These are phyloP conservation scores for Tympanoctomys barrerae DNA, from an alignment of 2,797 vertebrate genomes.

Conservation along the genomic window DNA sequence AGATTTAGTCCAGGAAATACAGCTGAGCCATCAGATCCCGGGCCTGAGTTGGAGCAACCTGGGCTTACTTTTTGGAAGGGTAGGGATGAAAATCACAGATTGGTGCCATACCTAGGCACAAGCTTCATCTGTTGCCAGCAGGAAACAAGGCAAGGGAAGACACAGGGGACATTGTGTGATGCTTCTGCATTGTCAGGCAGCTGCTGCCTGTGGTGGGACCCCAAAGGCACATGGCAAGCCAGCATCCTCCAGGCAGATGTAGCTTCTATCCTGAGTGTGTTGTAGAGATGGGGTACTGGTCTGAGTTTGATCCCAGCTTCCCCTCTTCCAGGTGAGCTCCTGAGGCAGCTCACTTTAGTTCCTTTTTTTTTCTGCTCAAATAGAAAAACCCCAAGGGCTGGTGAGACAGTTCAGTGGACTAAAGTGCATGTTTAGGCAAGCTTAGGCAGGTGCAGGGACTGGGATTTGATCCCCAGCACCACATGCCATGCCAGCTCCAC, in stretches of 20 bases:
- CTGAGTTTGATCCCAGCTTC: neutral
- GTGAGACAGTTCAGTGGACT: too few species aligned
- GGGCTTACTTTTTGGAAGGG: neutral
- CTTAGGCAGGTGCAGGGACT: too few species aligned
- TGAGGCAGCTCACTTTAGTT: neutral
- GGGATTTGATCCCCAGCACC: too few species aligned
- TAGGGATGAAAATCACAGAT: neutral
- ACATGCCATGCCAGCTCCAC: too few species aligned
- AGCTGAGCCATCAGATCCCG: rapidly evolving
- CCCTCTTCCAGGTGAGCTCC: neutral
- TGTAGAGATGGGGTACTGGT: neutral
- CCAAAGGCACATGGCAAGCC: rapidly evolving
- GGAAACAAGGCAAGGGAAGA: neutral
- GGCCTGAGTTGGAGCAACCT: neutral
- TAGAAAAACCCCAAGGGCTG: too few species aligned
- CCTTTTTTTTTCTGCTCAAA: neutral
- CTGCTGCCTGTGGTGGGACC: too few species aligned
- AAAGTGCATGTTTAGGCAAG: too few species aligned
- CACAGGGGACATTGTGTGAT: neutral
- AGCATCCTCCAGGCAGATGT: neutral
- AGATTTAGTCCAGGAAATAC: rapidly evolving
- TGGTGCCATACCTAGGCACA: rapidly evolving
- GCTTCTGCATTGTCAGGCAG: neutral
- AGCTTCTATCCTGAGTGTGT: neutral
- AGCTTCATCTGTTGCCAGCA: neutral